Base-by-base conservation (phyloP, 1,140 invertebrate species). In the Archivesica marissinica region DNA sequence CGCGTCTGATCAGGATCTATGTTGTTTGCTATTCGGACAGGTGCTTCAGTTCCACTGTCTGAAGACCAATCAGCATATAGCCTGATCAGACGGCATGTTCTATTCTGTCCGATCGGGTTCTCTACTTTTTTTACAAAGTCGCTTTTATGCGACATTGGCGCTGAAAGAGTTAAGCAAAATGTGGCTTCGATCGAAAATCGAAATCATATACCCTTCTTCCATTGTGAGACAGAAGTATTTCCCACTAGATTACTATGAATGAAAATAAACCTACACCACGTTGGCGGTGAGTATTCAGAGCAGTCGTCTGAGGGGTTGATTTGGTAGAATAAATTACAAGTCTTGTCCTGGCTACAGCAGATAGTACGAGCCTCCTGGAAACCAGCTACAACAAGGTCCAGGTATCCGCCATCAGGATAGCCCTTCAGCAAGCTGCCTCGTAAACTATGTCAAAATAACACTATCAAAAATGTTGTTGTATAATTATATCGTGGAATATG, bases 291-390 rank as follows among this genome's bases (percentile, higher is more conserved):
- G 61, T 80, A 80, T n/a, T n/a, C n/a, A 9, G 44, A n/a, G 38
- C 77, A 80, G 0, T 23, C 54, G 13, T 80, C 77, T 1, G 77
- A 80, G n/a, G 75, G 75, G 28, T 61, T 59, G 0, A 25, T 28
- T 0, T 61, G 1, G 54, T 77, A 77, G 75, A 77, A 77, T 13
- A 77, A 2, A 15, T 25, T 20, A n/a, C 75, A 76, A 0, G 20
- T 56, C n/a, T 1, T 2, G 2, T 25, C 2, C 2, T 35, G 9
- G n/a, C 6, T 56, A 59, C 75, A 77, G 28, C 75, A 77, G 6
- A 2, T 28, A 4, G 25, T 59, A 28, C 47, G 20, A 4, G 20
- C 35, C n/a, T 77, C 15, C 3, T 23, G 6, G 1, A 41, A 0
- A 23, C 2, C 15, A 15, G 13, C 28, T 23, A 11, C 25, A 2